A percentile compares a stretch with the other conserved stretches of the same genome.
These are phyloP conservation scores for Tanaodytes sp. DNA, from an alignment of 2,888 invertebrate genomes.

Conservation along the genomic window DNA sequence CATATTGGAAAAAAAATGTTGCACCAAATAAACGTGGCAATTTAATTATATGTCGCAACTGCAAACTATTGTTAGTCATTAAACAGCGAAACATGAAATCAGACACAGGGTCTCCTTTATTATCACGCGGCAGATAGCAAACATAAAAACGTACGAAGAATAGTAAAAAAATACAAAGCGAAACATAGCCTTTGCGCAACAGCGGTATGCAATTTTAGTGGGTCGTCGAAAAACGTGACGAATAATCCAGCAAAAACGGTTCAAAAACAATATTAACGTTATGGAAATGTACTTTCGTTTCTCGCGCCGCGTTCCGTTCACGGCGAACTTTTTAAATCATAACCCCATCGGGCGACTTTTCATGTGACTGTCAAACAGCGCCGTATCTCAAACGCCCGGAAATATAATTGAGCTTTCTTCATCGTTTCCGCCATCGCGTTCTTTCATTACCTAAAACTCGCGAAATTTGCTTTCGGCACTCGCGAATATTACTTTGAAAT, in stretches of 20 bases:
- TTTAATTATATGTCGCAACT: too few relatives aligned
- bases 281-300: conserved; percentile 50
- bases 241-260: conserved; percentile 28
- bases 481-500: conserved; percentile 65
- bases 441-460: conserved; percentile 63
- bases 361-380: conserved; percentile 41
- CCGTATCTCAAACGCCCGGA: conserved; percentile 53
- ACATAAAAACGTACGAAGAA: not conserved
- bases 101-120: not conserved
- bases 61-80: too few relatives aligned
- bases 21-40: too few relatives aligned
- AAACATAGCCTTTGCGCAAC: not conserved
- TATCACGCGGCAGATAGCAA: conserved; percentile 1
- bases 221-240: conserved; percentile 10
- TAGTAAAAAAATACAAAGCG: not conserved
- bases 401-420: conserved; percentile 61
- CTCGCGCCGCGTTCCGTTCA: conserved; percentile 32
- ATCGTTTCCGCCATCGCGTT: conserved; percentile 56
- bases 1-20: too few relatives aligned
- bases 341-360: conserved; percentile 38
- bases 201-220: conserved; percentile 6
- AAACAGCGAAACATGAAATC: too few relatives aligned
- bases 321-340: conserved; percentile 57
- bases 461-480: conserved; percentile 37
- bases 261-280: conserved; percentile 39